Evolutionary conservation across 2,888 invertebrate genomes (phyloP), one percentile per base, ranked within the genome.

Genomic region (Frankliniella intonsa): DNA sequence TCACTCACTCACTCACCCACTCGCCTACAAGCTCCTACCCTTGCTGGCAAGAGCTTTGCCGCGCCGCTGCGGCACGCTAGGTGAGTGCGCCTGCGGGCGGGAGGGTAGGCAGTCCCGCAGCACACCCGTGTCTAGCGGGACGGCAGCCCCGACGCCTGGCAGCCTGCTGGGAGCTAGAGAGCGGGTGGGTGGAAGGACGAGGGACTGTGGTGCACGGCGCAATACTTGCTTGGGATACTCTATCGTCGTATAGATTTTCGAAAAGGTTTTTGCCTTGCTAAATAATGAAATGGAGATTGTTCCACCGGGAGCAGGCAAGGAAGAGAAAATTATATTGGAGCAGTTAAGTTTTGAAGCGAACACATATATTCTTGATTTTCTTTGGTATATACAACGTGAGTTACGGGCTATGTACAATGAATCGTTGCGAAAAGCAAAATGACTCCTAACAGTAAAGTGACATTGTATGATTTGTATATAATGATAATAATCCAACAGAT

Each of bases 361-460:
- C 69, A 76, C 69, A 25, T 76, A 76, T 76, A 76, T 76, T 76
- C 69, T 76, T 76, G 69, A 76, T 76, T 76, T 76, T 76, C 69
- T 76, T 76, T 76, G 69, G 69, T 76, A 76, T 76, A 76, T 76
- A 76, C 69, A 76, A 76, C 69, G 69, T 76, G 69, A 76, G 69
- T 76, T 62, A 62, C 62, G 17, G 62, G 62, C n/a, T 76, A 76
- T 76, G 25, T 76, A 76, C 69, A 76, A 76, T 76, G 69, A 76
- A 25, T 76, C 25, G 69, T 76, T 38, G 38, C 69, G 12, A 25
- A 76, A 76, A 22, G 25, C 69, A 76, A 76, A 76, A 9, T 76
- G 69, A 76, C 69, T 38, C 38, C 38, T 25, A 76, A 76, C 69
- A 76, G 25, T 76, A 76, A 76, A 76, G 25, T 25, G 69, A 76